Evolutionary conservation across 2,888 invertebrate genomes (phyloP), one percentile per base, ranked within the genome.

Genomic region (Plusia festucae): DNA sequence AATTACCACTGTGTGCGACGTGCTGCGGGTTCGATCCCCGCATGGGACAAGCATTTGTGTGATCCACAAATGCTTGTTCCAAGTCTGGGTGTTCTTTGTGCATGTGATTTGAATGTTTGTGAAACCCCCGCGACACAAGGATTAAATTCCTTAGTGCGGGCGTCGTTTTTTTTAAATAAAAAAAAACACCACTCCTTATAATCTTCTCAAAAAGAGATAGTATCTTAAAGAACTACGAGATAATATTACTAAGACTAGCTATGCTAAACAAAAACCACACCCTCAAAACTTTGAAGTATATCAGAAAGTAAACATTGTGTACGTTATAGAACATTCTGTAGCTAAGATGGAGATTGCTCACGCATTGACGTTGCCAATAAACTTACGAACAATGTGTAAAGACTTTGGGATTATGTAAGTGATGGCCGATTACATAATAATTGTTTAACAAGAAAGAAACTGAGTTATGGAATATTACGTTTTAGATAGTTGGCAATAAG

Each of bases 261-360:
- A 40, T 11, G n/a, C 27, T 22, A 53, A 44, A 20, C 53, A 58
- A 44, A 62, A 60, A 60, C 44, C 53, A 30, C 44, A 24, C 49
- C 55, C 67, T 76, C 32, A 30, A 27, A 76, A 67, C 56, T 79
- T 24, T 30, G 16, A 30, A 62, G 65, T 65, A 55, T 73, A 70
- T 68, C 64, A 53, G 55, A 70, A 63, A 53, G 65, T 40, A 65
- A 80, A 76, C 68, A 66, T 70, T 62, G 59, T 72, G 60, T 55
- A 54, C 58, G 61, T 71, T 68, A 62, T 32, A 49, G 18, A 61
- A 66, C 34, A 65, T 44, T 27, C 16, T n/a, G 52, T 53, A n/a
- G 15, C 44, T 49, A 7, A 72, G 80, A 80, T 80, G 70, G 49
- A 80, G 80, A 80, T 80, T 76, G 59, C 64, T 60, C 80, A 81